Percentiles rank a stretch among this genome's conserved stretches.
Evolutionary conservation across 2,113 vertebrate species (phyloP).

Genomic region (Heliornis fulica): DNA sequence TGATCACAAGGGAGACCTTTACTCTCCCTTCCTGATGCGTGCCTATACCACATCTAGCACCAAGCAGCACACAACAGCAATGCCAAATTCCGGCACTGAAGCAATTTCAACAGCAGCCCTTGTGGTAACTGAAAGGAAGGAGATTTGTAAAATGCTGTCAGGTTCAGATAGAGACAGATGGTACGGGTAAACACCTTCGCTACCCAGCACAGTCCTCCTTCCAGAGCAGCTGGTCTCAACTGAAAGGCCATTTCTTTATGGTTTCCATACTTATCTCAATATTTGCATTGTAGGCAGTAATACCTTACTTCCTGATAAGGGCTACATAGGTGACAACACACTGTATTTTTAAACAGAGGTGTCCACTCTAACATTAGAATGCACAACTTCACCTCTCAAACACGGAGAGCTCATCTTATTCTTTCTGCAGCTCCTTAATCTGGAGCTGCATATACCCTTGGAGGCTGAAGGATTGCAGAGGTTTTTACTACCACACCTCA

Average conservation of each 20-base stretch:
- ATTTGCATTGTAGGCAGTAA: slow-evolving; percentile 23
- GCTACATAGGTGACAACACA: not conserved
- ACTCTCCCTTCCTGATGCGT: not conserved
- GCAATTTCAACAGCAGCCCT: slow-evolving; percentile 17
- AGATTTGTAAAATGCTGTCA: slow-evolving; percentile 61
- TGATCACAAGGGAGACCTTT: not conserved
- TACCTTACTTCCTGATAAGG: not conserved
- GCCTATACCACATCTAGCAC: not conserved
- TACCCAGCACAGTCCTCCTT: slow-evolving; percentile 47
- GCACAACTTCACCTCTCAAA: not conserved
- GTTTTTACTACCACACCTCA: not conserved
- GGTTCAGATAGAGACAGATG: slow-evolving; percentile 60
- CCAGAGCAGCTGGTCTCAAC: slow-evolving; percentile 56
- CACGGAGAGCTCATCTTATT: not conserved
- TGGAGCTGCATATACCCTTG: not conserved
- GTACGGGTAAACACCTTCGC: slow-evolving; percentile 66
- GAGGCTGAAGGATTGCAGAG: not conserved
- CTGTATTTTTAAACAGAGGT: not conserved
- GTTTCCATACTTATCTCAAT: slow-evolving; percentile 22
- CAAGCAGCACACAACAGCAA: not conserved
- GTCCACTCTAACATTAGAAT: not conserved
- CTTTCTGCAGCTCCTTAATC: not conserved
- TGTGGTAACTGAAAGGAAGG: slow-evolving; percentile 59
- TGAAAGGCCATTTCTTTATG: slow-evolving; percentile 3
- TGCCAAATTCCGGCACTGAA: slow-evolving; percentile 19